A percentile compares a stretch with the other conserved stretches of the same genome.
Conservation (phyloP, 2,888 invertebrate species). For the Nineta flava region DNA sequence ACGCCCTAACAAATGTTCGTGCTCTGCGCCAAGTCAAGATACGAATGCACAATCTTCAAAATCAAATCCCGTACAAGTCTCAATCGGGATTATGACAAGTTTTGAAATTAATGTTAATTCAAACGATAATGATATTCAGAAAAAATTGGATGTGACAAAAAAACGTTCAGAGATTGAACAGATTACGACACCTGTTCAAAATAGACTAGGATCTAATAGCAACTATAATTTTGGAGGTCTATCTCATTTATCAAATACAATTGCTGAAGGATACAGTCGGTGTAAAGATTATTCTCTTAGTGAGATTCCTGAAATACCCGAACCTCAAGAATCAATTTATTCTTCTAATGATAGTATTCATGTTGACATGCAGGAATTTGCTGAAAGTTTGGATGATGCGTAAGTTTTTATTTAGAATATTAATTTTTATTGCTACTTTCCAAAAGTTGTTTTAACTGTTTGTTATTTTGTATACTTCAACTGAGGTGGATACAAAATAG, state of each 20-base stretch:
- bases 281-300: constrained; percentile 4
- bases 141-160: not conserved
- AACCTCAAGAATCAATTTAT: not conserved
- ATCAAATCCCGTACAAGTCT: constrained; percentile 33
- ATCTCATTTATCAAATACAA: not conserved
- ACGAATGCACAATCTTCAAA: not conserved
- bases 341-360: constrained; percentile 31
- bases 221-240: not conserved
- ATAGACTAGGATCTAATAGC: not conserved
- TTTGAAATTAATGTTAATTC: constrained; percentile 37
- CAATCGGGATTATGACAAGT: constrained; percentile 57
- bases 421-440: too few relatives aligned
- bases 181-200: not conserved
- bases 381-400: constrained; percentile 25
- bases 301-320: constrained; percentile 2
- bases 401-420: constrained; percentile 15
- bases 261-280: not conserved
- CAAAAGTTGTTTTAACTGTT: too few relatives aligned
- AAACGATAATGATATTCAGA: not conserved
- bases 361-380: constrained; percentile 33
- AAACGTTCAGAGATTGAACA: not conserved
- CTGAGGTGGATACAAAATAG: too few relatives aligned
- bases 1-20: not conserved
- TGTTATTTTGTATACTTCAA: too few relatives aligned
- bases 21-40: not conserved